Conservation (phyloP, 2,888 invertebrate genomes). For the Cremastobaeus sp. region DNA sequence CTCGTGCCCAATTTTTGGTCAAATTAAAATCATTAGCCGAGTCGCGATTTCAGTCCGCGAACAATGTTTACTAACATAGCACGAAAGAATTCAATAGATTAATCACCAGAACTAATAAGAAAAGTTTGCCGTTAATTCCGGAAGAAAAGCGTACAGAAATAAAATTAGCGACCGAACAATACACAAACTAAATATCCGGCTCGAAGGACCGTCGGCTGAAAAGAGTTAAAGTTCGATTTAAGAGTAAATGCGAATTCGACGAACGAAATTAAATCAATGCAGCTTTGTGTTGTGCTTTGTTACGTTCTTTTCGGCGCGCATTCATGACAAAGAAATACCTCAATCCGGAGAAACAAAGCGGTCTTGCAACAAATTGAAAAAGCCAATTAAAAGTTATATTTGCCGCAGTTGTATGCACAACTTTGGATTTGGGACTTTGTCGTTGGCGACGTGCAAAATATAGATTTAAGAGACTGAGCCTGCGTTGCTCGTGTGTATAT, state of each 20-base stretch:
- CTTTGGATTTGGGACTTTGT: slow-evolving; percentile 39
- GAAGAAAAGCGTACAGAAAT: no score
- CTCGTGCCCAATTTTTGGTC: no score
- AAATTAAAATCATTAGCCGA: no score
- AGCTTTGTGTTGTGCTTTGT: slow-evolving; percentile 18
- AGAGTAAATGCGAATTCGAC: slow-evolving; percentile 27
- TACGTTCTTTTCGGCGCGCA: slow-evolving; percentile 17
- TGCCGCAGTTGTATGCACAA: slow-evolving; percentile 47
- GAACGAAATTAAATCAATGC: slow-evolving; percentile 38
- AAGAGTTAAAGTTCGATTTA: slow-evolving; percentile 39
- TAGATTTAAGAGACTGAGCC: slow-evolving; percentile 25
- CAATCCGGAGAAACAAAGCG: slow-evolving; percentile 37
- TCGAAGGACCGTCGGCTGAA: slow-evolving; percentile 1
- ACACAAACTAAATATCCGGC: background rate
- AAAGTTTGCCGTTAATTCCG: no score
- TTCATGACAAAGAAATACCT: slow-evolving; percentile 31
- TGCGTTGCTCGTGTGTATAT: slow-evolving; percentile 43
- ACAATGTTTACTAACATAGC: no score
- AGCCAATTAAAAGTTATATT: slow-evolving; percentile 60
- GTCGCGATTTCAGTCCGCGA: no score
- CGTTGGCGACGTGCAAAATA: slow-evolving; percentile 41
- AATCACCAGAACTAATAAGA: no score
- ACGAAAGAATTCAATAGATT: no score
- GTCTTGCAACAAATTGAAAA: slow-evolving; percentile 48
- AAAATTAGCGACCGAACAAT: background rate